Evolutionary conservation across 2,797 vertebrate species (phyloP).

Genomic region (Leptodactylus fallax): DNA sequence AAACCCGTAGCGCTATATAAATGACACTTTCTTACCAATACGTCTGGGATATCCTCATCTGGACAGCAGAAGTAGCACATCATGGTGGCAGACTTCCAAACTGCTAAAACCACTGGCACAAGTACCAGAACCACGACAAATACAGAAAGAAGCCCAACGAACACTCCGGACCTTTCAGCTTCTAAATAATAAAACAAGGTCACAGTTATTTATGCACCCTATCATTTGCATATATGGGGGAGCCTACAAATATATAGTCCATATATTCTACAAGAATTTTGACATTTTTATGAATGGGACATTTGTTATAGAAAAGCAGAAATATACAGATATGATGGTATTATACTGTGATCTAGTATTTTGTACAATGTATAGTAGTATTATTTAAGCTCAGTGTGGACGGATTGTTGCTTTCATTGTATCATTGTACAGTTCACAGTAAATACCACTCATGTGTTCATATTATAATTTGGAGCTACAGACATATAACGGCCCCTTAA

Average conservation of each 20-base stretch:
- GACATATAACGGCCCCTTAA: too few relatives aligned
- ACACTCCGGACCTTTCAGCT: conserved; percentile 58
- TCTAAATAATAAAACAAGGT: conserved; percentile 61
- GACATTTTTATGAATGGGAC: neutral
- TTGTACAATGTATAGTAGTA: neutral
- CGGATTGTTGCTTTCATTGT: too few relatives aligned
- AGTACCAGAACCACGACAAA: conserved; percentile 67
- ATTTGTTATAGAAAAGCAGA: neutral
- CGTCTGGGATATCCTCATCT: conserved; percentile 68
- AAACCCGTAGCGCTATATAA: neutral
- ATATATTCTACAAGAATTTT: too few relatives aligned
- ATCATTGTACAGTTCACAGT: too few relatives aligned
- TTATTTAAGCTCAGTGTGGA: neutral
- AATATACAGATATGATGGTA: neutral
- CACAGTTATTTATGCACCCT: neutral
- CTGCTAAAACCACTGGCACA: conserved; percentile 62
- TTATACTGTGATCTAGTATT: too few relatives aligned
- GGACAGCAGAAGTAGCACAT: conserved; percentile 72
- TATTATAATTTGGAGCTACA: too few relatives aligned
- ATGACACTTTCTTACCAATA: conserved; percentile 70
- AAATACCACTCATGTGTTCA: too few relatives aligned
- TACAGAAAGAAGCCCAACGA: conserved; percentile 65
- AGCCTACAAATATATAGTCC: too few relatives aligned
- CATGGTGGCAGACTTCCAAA: conserved; percentile 70
- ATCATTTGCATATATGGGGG: neutral